Evolutionary conservation across 2,797 vertebrate species (phyloP), one percentile per base, ranked within the genome.

Genomic region (Periparus ater): DNA sequence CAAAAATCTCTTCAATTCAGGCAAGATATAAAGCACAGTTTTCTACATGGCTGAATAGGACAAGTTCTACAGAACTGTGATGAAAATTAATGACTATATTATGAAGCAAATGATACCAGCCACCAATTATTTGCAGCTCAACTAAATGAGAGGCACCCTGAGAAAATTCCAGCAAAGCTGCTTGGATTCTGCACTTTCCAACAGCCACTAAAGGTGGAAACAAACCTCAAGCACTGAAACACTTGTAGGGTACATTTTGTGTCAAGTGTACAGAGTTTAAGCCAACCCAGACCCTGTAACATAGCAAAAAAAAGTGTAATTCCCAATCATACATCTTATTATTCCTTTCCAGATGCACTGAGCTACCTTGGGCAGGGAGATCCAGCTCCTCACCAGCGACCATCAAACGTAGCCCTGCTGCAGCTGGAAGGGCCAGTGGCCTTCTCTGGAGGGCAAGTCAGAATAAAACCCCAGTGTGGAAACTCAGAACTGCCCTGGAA

Each of bases 401-500:
- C 75, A 61, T 3, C 40, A 63, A 55, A 70, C 1, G 6, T 7
- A 54, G 42, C 36, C 55, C 20, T 30, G n/a, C 25, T 70, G 50
- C 72, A 92, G 36, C 22, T 45, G 21, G 29, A 45, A 44, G 34
- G 53, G 13, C 5, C 68, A 40, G 32, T 27, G 51, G 15, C 67
- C 65, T 72, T 15, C 55, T 82, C 60, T 76, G 51, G n/a, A 84
- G 55, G 66, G n/a, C n/a, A 89, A 70, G 7, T 54, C 34, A 50
- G 44, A 45, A 44, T 48, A 72, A 77, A 75, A 74, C 1, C 26
- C 30, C 63, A 70, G 66, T 26, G 15, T 51, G 36, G n/a, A 75
- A 86, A 91, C 17, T 51, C 51, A 82, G 77, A 79, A 79, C 26
- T 85, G 67, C 74, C 77, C 86, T 93, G 85, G 77, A 95, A 96